phyloP scores from a whole-genome alignment of 2,113 vertebrate species.

The Shinisaurus crocodilurus region DNA sequence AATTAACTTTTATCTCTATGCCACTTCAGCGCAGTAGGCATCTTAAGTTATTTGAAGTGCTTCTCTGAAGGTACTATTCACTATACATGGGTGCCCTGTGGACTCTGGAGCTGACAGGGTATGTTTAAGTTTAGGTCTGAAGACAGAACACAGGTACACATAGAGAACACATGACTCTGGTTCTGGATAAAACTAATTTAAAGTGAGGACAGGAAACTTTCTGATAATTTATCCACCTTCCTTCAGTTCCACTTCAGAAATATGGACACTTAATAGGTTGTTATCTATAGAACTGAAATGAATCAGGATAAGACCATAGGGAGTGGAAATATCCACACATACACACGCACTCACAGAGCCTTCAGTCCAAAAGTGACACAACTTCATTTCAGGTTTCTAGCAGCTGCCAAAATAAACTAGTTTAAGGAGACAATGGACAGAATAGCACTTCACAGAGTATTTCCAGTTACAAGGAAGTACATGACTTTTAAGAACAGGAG shows the following conservation, averaged over 20 bases:
- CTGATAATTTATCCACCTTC: background rate
- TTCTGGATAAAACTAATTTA: background rate
- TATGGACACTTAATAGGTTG: background rate
- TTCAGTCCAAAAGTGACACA: background rate
- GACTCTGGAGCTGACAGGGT: background rate
- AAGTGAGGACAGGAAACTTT: conserved; percentile 13
- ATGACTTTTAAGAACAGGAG: background rate
- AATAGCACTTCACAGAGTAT: background rate
- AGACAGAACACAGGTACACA: background rate
- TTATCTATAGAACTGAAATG: background rate
- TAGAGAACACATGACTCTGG: accelerated
- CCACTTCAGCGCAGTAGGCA: background rate
- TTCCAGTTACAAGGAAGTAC: background rate
- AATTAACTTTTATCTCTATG: conserved; percentile 19
- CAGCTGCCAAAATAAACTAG: background rate
- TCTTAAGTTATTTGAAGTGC: conserved; percentile 9
- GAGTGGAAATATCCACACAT: background rate
- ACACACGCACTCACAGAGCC: background rate
- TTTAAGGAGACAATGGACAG: background rate
- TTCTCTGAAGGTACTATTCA: background rate
- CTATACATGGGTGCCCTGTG: background rate
- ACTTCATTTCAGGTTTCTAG: background rate
- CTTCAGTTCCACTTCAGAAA: background rate
- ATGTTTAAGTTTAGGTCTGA: background rate
- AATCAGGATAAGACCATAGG: accelerated